Percentiles rank a stretch among this genome's conserved stretches.
phyloP scores from a whole-genome alignment of 2,888 invertebrate species.

The Lasioglossum vierecki region DNA sequence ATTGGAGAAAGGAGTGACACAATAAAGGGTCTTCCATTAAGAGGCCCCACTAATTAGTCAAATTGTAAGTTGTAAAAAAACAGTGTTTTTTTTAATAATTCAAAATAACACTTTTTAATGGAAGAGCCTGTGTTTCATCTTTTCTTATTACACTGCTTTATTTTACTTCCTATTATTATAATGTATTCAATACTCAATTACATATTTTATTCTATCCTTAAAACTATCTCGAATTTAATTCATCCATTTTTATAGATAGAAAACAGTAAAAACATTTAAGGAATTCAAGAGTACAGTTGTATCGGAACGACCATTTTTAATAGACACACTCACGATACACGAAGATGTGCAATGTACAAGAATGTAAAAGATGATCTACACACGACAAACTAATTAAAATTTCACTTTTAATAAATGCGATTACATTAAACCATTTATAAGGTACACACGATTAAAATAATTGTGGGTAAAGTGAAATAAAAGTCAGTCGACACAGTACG shows the following conservation, averaged over 20 bases:
- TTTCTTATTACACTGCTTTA: not conserved
- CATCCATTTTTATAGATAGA: not conserved
- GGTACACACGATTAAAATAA: not conserved
- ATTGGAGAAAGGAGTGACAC: no score
- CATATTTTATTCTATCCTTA: no score
- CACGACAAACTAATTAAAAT: not conserved
- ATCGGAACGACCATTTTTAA: no score
- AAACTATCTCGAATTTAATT: not conserved
- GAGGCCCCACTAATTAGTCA: no score
- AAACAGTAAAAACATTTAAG: not conserved
- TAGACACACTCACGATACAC: not conserved
- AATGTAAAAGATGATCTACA: not conserved
- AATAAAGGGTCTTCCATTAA: no score
- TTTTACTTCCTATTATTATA: not conserved
- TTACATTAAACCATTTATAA: not conserved
- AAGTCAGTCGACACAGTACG: not conserved
- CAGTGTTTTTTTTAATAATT: no score
- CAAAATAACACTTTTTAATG: no score
- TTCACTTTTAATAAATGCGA: not conserved
- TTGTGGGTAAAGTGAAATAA: not conserved
- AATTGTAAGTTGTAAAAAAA: no score
- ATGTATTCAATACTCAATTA: not conserved
- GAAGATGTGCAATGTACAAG: no score
- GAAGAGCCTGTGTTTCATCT: not conserved
- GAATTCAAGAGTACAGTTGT: not conserved